Conservation (phyloP, 2,113 vertebrate genomes). For the Sialia sialis region DNA sequence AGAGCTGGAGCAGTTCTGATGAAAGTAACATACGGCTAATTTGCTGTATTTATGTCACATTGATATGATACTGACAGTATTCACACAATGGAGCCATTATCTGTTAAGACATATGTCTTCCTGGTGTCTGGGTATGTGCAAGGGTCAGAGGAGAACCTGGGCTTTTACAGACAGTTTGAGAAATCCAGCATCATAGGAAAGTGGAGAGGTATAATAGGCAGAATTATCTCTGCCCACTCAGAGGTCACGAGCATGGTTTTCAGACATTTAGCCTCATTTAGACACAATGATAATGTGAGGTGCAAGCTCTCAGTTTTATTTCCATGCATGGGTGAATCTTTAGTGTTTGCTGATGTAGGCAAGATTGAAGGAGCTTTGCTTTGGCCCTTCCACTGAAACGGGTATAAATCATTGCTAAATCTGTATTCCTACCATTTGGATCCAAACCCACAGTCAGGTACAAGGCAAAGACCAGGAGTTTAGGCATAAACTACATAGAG, state of each 20-base stretch:
- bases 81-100: constrained; percentile 52
- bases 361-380: background rate
- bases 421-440: background rate
- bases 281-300: background rate
- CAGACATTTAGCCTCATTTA: constrained; percentile 10
- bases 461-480: background rate
- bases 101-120: constrained; percentile 41
- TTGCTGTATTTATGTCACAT: constrained; percentile 53
- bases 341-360: background rate
- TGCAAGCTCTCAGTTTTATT: background rate
- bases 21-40: constrained; percentile 32
- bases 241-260: constrained; percentile 9
- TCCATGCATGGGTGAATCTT: background rate
- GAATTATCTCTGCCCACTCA: constrained; percentile 1
- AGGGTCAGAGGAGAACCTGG: constrained; percentile 19
- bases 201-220: background rate
- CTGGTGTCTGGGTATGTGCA: background rate
- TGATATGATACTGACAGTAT: constrained; percentile 50
- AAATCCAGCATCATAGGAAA: constrained; percentile 27
- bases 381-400: background rate
- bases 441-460: background rate
- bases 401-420: background rate
- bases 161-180: constrained; percentile 21
- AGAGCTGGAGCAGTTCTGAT: constrained; percentile 35
- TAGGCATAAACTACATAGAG: background rate